A percentile compares a stretch with the other conserved stretches of the same genome.
phyloP scores from a whole-genome alignment of 2,113 vertebrate genomes.

The Thalassoma bifasciatum region DNA sequence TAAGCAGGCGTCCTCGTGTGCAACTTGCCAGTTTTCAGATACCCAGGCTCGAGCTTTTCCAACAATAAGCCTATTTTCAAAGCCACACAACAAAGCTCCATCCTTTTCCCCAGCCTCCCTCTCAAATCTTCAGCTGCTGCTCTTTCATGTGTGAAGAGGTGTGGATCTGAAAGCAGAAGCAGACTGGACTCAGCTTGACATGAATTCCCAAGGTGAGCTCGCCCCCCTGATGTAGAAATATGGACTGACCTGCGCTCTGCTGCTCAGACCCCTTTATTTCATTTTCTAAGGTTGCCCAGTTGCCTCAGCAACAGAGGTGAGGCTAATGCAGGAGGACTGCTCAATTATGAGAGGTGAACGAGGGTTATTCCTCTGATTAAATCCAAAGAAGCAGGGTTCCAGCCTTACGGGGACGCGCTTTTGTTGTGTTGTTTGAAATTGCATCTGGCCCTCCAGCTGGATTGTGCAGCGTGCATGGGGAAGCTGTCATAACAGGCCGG shows the following conservation, averaged over 20 bases:
- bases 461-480: constrained; percentile 29
- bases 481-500: constrained; percentile 40
- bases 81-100: constrained; percentile 41
- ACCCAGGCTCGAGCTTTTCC: constrained; percentile 16
- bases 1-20: background rate
- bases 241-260: constrained; percentile 61
- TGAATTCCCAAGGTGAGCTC: constrained; percentile 65
- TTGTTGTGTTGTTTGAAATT: constrained; percentile 57
- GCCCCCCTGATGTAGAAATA: constrained; percentile 61
- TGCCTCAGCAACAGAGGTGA: constrained; percentile 78
- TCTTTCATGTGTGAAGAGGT: constrained; percentile 66
- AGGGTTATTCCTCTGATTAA: constrained; percentile 76
- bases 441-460: constrained; percentile 34
- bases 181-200: constrained; percentile 66
- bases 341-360: constrained; percentile 80
- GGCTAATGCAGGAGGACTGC: constrained; percentile 76
- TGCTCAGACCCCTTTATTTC: constrained; percentile 66
- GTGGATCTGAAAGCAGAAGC: constrained; percentile 53
- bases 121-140: constrained; percentile 42
- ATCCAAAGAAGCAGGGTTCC: constrained; percentile 71
- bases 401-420: constrained; percentile 23
- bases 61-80: constrained; percentile 51
- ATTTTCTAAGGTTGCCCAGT: constrained; percentile 70
- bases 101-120: constrained; percentile 11
- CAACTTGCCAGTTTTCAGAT: constrained; percentile 1